phyloP scores from a whole-genome alignment of 2,797 vertebrate species.

The Vireo griseus region DNA sequence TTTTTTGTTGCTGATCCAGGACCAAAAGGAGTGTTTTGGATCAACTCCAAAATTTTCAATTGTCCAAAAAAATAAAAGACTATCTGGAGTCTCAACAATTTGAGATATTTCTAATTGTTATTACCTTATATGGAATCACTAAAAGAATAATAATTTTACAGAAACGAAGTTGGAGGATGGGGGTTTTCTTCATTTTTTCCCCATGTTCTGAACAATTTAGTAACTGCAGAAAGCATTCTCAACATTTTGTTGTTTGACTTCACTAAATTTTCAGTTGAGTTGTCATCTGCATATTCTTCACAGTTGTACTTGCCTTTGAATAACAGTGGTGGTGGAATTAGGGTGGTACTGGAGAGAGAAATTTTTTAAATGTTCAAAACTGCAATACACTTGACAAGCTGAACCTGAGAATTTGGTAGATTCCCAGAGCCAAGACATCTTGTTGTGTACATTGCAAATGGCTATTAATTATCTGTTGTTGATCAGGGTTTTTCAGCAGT shows the following conservation, averaged over 20 bases:
- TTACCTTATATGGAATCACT: background rate
- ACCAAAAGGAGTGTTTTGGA: background rate
- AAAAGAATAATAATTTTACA: background rate
- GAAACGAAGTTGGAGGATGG: background rate
- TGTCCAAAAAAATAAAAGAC: background rate
- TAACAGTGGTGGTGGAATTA: background rate
- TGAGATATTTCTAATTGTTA: background rate
- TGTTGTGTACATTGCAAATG: background rate
- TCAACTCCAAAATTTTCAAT: background rate
- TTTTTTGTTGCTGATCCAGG: background rate
- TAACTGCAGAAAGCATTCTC: background rate
- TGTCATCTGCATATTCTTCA: background rate
- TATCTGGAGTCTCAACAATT: background rate
- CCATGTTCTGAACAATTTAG: background rate
- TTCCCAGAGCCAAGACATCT: background rate
- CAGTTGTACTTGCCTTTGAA: background rate
- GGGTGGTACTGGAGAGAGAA: accelerated
- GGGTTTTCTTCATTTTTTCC: background rate
- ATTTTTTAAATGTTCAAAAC: background rate
- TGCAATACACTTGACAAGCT: background rate
- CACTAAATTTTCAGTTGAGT: background rate
- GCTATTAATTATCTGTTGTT: background rate
- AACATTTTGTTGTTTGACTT: background rate
- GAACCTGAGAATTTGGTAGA: background rate
- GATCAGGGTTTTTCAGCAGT: background rate